Percentiles rank a stretch among this genome's conserved stretches.
Conservation (phyloP, 2,888 invertebrate genomes). For the Brenthis daphne region DNA sequence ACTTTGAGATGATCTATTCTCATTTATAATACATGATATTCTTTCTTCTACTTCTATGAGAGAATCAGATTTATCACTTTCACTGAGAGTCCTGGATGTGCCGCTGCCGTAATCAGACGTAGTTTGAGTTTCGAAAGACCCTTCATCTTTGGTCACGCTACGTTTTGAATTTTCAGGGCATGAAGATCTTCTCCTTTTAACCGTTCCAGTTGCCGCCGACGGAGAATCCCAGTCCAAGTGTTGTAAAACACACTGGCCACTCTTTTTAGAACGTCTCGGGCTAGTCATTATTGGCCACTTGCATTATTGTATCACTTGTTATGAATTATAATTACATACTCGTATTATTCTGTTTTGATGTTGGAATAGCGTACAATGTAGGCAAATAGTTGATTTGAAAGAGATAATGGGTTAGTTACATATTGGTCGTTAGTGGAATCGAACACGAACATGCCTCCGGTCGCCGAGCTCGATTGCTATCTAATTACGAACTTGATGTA, state of each 20-base stretch:
- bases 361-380: constrained; percentile 55
- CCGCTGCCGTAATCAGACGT: constrained; percentile 74
- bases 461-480: constrained; percentile 68
- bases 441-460: constrained; percentile 60
- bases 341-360: constrained; percentile 26
- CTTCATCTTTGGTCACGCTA: constrained; percentile 52
- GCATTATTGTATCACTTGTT: constrained; percentile 57
- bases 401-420: constrained; percentile 47
- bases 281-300: constrained; percentile 74
- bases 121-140: constrained; percentile 67
- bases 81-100: constrained; percentile 66
- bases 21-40: constrained; percentile 76
- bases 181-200: constrained; percentile 83
- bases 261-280: constrained; percentile 75
- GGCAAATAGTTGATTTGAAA: constrained; percentile 46
- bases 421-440: constrained; percentile 63
- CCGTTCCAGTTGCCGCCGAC: constrained; percentile 87
- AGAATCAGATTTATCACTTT: constrained; percentile 65
- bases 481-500: constrained; percentile 74
- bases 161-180: constrained; percentile 68
- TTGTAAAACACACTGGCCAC: constrained; percentile 65
- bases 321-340: constrained; percentile 30
- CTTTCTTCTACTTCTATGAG: constrained; percentile 74
- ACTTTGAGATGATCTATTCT: constrained; percentile 75
- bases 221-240: constrained; percentile 88